Percentiles rank a stretch among this genome's conserved stretches.
Evolutionary conservation across 2,888 invertebrate species (phyloP).

Genomic region (Caenorhabditis drosophilae): DNA sequence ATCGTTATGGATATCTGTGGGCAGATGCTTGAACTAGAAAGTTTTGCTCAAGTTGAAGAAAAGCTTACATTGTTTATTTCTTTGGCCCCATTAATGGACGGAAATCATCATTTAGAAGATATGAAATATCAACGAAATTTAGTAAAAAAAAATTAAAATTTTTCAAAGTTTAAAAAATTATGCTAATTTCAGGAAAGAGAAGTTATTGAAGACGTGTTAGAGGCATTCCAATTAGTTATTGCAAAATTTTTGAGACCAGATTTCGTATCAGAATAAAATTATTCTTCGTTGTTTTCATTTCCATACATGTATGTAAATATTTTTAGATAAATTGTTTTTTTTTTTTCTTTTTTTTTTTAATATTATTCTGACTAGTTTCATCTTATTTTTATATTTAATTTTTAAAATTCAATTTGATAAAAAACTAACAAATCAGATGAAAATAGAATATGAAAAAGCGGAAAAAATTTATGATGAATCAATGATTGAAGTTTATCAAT

Average conservation of each 20-base stretch:
- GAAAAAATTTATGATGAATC: not conserved
- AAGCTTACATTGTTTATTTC: constrained; percentile 28
- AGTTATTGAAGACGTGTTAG: constrained; percentile 33
- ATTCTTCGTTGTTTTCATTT: too few species aligned
- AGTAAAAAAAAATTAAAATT: too few species aligned
- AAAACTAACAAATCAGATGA: not conserved
- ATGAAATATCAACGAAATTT: constrained; percentile 51
- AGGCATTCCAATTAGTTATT: constrained; percentile 41
- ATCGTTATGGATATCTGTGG: constrained; percentile 34
- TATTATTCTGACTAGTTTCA: not conserved
- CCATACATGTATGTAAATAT: too few species aligned
- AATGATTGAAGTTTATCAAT: constrained; percentile 2
- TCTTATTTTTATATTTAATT: constrained; percentile 3
- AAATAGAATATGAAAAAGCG: too few species aligned
- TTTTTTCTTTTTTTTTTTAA: too few species aligned
- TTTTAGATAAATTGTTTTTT: too few species aligned
- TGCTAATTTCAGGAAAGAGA: constrained; percentile 29
- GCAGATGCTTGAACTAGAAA: constrained; percentile 17
- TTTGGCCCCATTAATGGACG: constrained; percentile 52
- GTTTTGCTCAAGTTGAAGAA: constrained; percentile 13
- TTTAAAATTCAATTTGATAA: not conserved
- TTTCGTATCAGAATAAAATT: constrained; percentile 31
- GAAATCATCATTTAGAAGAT: constrained; percentile 58
- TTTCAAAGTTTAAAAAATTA: not conserved
- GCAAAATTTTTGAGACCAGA: constrained; percentile 49